phyloP scores from a whole-genome alignment of 2,888 invertebrate genomes.

The Caradrina kadenii region DNA sequence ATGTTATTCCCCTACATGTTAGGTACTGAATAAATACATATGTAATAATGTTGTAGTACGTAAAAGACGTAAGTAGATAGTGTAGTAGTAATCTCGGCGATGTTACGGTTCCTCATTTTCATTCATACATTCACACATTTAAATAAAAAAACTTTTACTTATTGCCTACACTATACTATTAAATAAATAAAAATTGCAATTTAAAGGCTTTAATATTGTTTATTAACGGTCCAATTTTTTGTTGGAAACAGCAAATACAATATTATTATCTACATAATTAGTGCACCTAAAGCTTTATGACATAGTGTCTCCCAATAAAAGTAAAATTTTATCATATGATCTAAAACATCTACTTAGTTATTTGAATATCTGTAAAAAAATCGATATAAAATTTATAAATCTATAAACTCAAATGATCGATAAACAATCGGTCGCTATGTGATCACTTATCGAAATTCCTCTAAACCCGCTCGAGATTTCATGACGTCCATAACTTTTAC shows the following conservation, averaged over 20 bases:
- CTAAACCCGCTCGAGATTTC: slow-evolving; percentile 45
- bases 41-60: slow-evolving; percentile 30
- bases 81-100: slow-evolving; percentile 25
- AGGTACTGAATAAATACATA: slow-evolving; percentile 46
- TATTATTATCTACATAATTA: not conserved
- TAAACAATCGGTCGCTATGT: not conserved
- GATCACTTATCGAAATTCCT: slow-evolving; percentile 29
- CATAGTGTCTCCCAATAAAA: not conserved
- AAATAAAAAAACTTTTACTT: slow-evolving; percentile 8
- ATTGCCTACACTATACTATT: not conserved
- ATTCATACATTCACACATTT: slow-evolving; percentile 32
- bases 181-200: not conserved
- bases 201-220: not conserved
- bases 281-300: not conserved
- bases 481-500: slow-evolving; percentile 64
- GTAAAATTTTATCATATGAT: not conserved
- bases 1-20: slow-evolving; percentile 50
- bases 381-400: slow-evolving; percentile 2
- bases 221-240: not conserved
- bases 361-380: not conserved
- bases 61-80: slow-evolving; percentile 16
- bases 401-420: slow-evolving; percentile 5
- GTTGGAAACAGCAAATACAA: not conserved
- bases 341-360: not conserved
- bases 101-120: slow-evolving; percentile 29